A percentile compares a stretch with the other conserved stretches of the same genome.
These are phyloP conservation scores for Phylloscopus collybita DNA, from an alignment of 2,797 vertebrate genomes.

Conservation along the genomic window DNA sequence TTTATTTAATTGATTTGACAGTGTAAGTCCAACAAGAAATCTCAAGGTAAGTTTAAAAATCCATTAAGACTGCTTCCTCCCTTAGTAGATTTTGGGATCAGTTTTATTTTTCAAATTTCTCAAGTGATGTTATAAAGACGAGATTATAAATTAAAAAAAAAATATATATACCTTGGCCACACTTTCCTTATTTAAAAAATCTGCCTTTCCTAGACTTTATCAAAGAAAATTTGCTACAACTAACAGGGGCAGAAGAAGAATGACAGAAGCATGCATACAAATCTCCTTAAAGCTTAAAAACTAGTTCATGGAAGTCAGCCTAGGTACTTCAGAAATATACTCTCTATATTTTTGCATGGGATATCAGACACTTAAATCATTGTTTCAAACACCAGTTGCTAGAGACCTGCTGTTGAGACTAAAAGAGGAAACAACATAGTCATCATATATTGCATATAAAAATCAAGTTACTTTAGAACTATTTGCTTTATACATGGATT, in stretches of 20 bases:
- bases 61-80: conserved; percentile 15
- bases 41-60: conserved; percentile 43
- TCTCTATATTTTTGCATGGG: background rate
- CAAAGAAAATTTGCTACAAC: background rate
- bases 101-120: background rate
- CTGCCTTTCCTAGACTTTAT: background rate
- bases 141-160: background rate
- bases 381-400: background rate
- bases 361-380: background rate
- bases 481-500: background rate
- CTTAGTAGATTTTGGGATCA: background rate
- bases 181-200: background rate
- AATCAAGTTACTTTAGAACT: background rate
- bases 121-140: background rate
- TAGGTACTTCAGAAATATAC: background rate
- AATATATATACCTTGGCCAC: background rate
- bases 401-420: background rate
- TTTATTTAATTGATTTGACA: conserved; percentile 66
- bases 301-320: background rate
- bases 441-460: background rate
- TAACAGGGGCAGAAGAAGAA: background rate
- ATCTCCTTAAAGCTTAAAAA: background rate
- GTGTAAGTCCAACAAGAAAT: conserved; percentile 85
- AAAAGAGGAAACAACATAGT: background rate
- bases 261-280: background rate